Evolutionary conservation across 2,797 vertebrate genomes (phyloP), one percentile per base, ranked within the genome.

Genomic region (Delichon dasypus): DNA sequence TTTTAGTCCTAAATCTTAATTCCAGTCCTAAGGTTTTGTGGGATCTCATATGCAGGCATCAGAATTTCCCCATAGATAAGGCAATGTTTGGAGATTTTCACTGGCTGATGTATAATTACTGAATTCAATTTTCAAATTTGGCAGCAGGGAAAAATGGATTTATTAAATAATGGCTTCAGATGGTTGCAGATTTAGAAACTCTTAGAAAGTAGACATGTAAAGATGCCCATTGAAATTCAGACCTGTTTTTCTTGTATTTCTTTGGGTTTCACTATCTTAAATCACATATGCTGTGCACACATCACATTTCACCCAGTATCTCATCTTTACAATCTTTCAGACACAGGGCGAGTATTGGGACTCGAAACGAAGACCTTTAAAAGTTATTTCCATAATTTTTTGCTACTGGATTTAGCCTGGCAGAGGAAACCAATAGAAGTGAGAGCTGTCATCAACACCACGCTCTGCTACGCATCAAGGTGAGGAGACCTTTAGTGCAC

Each of bases 371-470:
- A 96, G 92, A 96, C 94, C 76, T 96, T 95, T 95, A 93, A 82
- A 96, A 97, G 85, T 91, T 93, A 94, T 96, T 96, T 96, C 91
- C 94, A 79, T 82, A 88, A 67, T 90, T 91, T 95, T 93, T 94
- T 90, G 91, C 71, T 74, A 91, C 88, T 88, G 70, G 74, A 88
- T 94, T 93, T 91, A 86, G 85, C 71, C 57, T 87, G 57, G 88
- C 70, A 90, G 60, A 89, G 64, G 84, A 93, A 97, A 81, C 91
- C 79, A 90, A 90, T 78, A 95, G 94, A 93, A 60, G 88, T 1
- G 1, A 71, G 83, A 74, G 25, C 83, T 93, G 80, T 88, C 94
- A 93, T 95, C 89, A 94, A 71, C 61, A 71, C 71, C 77, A 47
- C 27, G 57, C 61, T 91, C 89, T 76, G 80, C 85, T 94, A 73